phyloP scores from a whole-genome alignment of 2,888 invertebrate species.

The Carpatolechia fugitivella region DNA sequence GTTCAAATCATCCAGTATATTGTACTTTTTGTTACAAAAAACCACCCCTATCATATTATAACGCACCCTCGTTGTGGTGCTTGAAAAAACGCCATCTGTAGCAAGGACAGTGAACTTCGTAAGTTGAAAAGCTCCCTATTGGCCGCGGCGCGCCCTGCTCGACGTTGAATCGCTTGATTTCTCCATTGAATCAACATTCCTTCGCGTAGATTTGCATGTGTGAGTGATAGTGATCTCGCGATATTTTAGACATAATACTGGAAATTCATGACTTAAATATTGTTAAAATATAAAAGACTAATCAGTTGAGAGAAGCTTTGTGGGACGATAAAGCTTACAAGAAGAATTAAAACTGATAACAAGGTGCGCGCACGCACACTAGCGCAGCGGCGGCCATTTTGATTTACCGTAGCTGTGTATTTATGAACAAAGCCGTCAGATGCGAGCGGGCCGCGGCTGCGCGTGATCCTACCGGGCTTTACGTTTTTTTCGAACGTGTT shows the following conservation, averaged over 20 bases:
- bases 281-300: background rate
- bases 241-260: slow-evolving; percentile 31
- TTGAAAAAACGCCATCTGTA: slow-evolving; percentile 60
- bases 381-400: slow-evolving; percentile 69
- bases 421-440: slow-evolving; percentile 80
- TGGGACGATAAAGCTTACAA: slow-evolving; percentile 31
- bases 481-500: slow-evolving; percentile 63
- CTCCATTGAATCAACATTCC: slow-evolving; percentile 79
- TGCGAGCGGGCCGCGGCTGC: slow-evolving; percentile 78
- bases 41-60: slow-evolving; percentile 22
- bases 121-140: slow-evolving; percentile 64
- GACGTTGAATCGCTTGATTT: slow-evolving; percentile 72
- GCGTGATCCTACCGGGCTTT: slow-evolving; percentile 69
- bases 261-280: slow-evolving; percentile 52
- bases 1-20: slow-evolving; percentile 10
- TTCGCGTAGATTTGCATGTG: slow-evolving; percentile 69
- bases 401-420: slow-evolving; percentile 77
- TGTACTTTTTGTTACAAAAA: slow-evolving; percentile 8
- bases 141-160: slow-evolving; percentile 55
- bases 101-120: slow-evolving; percentile 38
- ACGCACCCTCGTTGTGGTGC: slow-evolving; percentile 38
- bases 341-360: slow-evolving; percentile 37
- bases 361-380: slow-evolving; percentile 70
- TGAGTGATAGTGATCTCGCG: slow-evolving; percentile 69
- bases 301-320: background rate